Evolutionary conservation across 2,888 invertebrate genomes (phyloP).

Genomic region (Protodeltote pygarga): DNA sequence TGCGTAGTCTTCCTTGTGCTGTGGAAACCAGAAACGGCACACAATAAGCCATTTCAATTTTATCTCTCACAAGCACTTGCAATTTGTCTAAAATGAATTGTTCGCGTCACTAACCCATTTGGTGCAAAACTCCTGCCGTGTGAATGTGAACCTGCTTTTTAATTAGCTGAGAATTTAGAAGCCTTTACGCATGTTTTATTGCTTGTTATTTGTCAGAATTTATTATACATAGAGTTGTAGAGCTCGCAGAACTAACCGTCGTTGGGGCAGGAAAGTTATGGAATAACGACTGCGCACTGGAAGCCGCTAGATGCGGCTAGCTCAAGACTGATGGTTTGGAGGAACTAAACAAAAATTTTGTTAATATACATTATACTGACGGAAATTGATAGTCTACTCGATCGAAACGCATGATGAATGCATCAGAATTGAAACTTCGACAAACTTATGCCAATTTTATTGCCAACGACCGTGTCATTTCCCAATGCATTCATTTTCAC

Average conservation of each 20-base stretch:
- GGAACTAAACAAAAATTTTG: too few relatives aligned
- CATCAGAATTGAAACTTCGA: too few relatives aligned
- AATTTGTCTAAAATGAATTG: conserved; percentile 66
- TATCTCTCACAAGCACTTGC: conserved; percentile 65
- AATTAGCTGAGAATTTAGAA: conserved; percentile 33
- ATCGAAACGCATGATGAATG: too few relatives aligned
- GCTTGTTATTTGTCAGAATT: neutral
- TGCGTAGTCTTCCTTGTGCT: conserved; percentile 58
- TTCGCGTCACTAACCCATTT: conserved; percentile 54
- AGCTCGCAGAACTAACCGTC: too few relatives aligned
- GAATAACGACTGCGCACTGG: too few relatives aligned
- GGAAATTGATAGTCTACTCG: too few relatives aligned
- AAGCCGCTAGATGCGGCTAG: too few relatives aligned
- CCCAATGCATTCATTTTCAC: conserved; percentile 21
- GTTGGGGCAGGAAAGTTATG: too few relatives aligned
- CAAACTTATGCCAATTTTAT: conserved; percentile 1
- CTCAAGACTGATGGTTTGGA: too few relatives aligned
- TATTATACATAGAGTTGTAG: too few relatives aligned
- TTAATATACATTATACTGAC: too few relatives aligned
- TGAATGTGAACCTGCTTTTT: conserved; percentile 42
- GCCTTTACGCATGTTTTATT: conserved; percentile 18
- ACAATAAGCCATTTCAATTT: conserved; percentile 67
- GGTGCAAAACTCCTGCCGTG: conserved; percentile 49
- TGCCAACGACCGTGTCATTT: conserved; percentile 6
- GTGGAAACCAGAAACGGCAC: conserved; percentile 70